Base-by-base conservation (phyloP, 2,113 vertebrate species). In the Lagopus muta region DNA sequence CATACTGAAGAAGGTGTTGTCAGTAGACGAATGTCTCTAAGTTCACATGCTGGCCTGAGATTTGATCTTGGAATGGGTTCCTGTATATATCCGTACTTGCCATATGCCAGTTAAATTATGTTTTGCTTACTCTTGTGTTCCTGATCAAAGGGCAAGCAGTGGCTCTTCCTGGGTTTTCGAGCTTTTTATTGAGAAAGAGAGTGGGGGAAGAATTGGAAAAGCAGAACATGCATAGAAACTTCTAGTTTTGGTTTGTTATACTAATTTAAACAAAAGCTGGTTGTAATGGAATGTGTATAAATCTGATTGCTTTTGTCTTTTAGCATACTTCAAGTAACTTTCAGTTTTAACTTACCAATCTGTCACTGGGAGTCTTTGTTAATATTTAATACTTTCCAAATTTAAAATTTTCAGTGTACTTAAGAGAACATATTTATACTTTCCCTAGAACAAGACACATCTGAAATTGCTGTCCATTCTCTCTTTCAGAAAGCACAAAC, bases 401-500 rank as follows among this genome's bases (percentile, higher is more conserved):
- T 60, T 10, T 17, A 42, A 64, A 67, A 55, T 30, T 8, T 45
- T 58, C 21, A 24, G 6, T 74, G 5, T 18, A 73, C 19, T 54
- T 58, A 61, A 67, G 34, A 60, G 27, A 85, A 34, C 36, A 74
- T 81, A 21, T 5, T 15, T 70, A 22, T 0, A 5, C 9, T 82
- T 89, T 32, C 32, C 32, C 52, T 55, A 57, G 28, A 69, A 57
- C 5, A 61, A 87, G 22, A 43, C 48, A 14, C 4, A 61, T 81
- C 34, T 80, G 81, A 96, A 61, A n/a, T 74, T 61, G 14, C 75
- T 77, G 2, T 91, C 32, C 27, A 89, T 94, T 30, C 45, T 90
- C 71, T 96, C 86, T 96, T 91, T 57, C 98, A 99, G 99, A 98
- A 97, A 90, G 99, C 99, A 16, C 98, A 99, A 80, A 60, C 86